Conservation (phyloP, 2,888 invertebrate genomes). For the Eupeodes luniger region DNA sequence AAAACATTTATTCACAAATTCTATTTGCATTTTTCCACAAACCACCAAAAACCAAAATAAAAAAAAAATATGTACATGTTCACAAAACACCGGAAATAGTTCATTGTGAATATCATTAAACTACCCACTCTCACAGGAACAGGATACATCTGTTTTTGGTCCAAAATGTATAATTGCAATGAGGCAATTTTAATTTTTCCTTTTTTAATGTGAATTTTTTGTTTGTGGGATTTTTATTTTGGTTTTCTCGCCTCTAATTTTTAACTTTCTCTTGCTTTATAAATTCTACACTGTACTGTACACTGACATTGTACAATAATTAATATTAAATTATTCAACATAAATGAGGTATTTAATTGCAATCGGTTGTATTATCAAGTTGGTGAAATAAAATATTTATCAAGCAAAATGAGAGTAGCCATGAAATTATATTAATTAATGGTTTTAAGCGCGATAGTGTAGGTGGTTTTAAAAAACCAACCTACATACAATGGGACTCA, state of each 20-base stretch:
- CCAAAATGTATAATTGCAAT: conserved; percentile 44
- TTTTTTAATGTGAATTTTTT: conserved; percentile 5
- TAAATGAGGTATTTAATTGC: conserved; percentile 75
- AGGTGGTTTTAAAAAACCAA: neutral
- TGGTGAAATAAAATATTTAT: conserved; percentile 62
- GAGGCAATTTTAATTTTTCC: neutral
- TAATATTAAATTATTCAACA: conserved; percentile 75
- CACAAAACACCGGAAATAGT: conserved; percentile 48
- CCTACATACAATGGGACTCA: conserved; percentile 11
- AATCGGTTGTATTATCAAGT: conserved; percentile 70
- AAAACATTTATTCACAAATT: conserved; percentile 60
- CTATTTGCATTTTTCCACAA: conserved; percentile 54
- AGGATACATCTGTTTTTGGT: conserved; percentile 63
- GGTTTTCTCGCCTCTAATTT: conserved; percentile 58
- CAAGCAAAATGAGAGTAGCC: conserved; percentile 20
- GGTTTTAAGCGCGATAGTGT: conserved; percentile 25
- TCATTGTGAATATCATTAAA: conserved; percentile 60
- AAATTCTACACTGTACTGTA: too few species aligned
- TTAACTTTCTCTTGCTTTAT: neutral
- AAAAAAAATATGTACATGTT: neutral
- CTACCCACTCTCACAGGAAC: conserved; percentile 24
- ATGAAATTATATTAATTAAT: conserved; percentile 65
- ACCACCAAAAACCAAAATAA: conserved; percentile 44
- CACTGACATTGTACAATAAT: conserved; percentile 28
- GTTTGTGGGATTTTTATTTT: conserved; percentile 17